Evolutionary conservation across 2,888 invertebrate genomes (phyloP).

Genomic region (Charanyca ferruginea): DNA sequence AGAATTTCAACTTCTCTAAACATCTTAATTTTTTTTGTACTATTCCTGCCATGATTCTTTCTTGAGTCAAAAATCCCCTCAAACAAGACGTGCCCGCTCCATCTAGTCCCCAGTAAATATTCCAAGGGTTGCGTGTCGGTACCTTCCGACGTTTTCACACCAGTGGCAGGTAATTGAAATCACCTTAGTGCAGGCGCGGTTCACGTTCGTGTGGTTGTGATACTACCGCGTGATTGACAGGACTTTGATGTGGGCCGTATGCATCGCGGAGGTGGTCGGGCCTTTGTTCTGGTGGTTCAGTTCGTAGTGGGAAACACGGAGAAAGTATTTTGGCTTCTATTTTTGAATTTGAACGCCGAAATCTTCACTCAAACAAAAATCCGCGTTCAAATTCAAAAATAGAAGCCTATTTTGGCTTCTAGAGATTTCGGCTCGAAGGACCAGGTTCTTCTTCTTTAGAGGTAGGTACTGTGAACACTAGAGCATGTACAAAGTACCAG

Average conservation of each 20-base stretch:
- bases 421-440: too few relatives aligned
- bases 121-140: constrained; percentile 51
- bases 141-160: constrained; percentile 61
- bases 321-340: not conserved
- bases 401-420: too few relatives aligned
- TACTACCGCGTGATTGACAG: constrained; percentile 55
- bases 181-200: constrained; percentile 30
- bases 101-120: constrained; percentile 8
- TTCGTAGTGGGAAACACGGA: constrained; percentile 12
- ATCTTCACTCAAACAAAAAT: too few relatives aligned
- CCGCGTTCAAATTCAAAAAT: too few relatives aligned
- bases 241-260: constrained; percentile 46
- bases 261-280: constrained; percentile 24
- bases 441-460: too few relatives aligned
- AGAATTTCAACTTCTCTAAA: too few relatives aligned
- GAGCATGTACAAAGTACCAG: too few relatives aligned
- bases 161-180: constrained; percentile 61
- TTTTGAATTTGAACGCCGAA: not conserved
- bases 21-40: too few relatives aligned
- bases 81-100: not conserved
- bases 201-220: constrained; percentile 42
- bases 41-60: too few relatives aligned
- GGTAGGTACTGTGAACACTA: too few relatives aligned
- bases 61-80: too few relatives aligned
- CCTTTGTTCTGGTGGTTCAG: constrained; percentile 11